Base-by-base conservation (phyloP, 1,140 invertebrate species). In the Goniozus legneri region DNA sequence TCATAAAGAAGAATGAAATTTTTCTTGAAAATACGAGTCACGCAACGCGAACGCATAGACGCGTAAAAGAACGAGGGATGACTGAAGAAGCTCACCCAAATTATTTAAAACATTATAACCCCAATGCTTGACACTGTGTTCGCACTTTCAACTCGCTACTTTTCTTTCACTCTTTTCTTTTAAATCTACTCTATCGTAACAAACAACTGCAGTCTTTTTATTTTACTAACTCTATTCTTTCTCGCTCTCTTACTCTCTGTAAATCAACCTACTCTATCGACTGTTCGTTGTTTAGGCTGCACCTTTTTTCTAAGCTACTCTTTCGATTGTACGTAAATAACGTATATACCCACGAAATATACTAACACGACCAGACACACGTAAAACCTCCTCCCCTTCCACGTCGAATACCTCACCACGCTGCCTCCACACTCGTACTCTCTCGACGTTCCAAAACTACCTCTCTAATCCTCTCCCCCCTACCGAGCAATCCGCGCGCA, bases 91-190 rank as follows among this genome's bases (percentile, higher is more conserved):
- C 62, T 66, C 66, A 66, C 49, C 53, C 55, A 51, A 59, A 14
- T 48, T 52, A 31, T 10, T 18, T 14, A 42, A 18, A 54, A 57
- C 51, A 50, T 52, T 62, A 54, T 65, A 65, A 67, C 69, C 59
- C 58, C 24, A 10, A 27, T 61, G 71, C 69, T 71, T 72, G 62
- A 59, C 58, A 64, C 62, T 67, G 44, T 61, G 63, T 65, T 62
- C 62, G 51, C 57, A 64, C 46, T 56, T 53, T 50, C 53, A 8
- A 21, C 14, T 50, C 44, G 42, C 36, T 54, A 37, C 45, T 48
- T 41, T 8, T 37, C 41, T 42, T 18, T 56, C 36, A 40, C 33
- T 47, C 33, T 46, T 3, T 50, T 21, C 37, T 20, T 49, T 30
- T 53, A 37, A 45, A n/a, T 48, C 35, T 44, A 30, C 33, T 21